Percentiles rank a stretch among this genome's conserved stretches.
Evolutionary conservation across 2,797 vertebrate species (phyloP).

Genomic region (Thripadectes ignobilis): DNA sequence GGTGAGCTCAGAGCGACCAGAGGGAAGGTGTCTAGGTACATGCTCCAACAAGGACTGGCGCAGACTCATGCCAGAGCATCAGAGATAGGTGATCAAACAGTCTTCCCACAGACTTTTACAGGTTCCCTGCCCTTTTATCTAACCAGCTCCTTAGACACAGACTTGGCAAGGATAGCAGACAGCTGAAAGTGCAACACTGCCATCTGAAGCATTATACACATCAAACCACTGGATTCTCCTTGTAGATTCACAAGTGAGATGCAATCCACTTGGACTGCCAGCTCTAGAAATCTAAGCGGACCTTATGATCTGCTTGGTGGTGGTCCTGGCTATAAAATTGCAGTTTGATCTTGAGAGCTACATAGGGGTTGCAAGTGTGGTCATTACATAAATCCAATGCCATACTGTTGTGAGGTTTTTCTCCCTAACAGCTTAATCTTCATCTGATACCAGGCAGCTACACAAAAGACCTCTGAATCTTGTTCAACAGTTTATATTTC

Average conservation of each 20-base stretch:
- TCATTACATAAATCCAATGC: not conserved
- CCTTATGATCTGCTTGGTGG: not conserved
- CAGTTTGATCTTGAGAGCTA: not conserved
- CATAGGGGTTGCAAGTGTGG: fast-evolving
- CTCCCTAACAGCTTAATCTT: not conserved
- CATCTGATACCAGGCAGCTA: not conserved
- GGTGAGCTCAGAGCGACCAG: not conserved
- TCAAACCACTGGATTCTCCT: not conserved
- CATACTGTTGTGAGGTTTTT: not conserved
- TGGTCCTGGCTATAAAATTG: not conserved
- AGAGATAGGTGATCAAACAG: not conserved
- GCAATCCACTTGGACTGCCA: not conserved
- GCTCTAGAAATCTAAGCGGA: not conserved
- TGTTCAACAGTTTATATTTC: not conserved
- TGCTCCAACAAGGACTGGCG: not conserved
- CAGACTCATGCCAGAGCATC: not conserved
- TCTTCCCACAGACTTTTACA: not conserved
- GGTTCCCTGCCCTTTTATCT: not conserved
- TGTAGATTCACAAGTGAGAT: not conserved
- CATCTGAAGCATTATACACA: not conserved
- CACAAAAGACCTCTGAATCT: not conserved
- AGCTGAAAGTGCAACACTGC: not conserved
- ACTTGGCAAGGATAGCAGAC: not conserved
- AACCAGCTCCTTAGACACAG: not conserved
- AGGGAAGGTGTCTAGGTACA: not conserved